phyloP scores from a whole-genome alignment of 1,140 invertebrate genomes.

The Brachystomella parvula region DNA sequence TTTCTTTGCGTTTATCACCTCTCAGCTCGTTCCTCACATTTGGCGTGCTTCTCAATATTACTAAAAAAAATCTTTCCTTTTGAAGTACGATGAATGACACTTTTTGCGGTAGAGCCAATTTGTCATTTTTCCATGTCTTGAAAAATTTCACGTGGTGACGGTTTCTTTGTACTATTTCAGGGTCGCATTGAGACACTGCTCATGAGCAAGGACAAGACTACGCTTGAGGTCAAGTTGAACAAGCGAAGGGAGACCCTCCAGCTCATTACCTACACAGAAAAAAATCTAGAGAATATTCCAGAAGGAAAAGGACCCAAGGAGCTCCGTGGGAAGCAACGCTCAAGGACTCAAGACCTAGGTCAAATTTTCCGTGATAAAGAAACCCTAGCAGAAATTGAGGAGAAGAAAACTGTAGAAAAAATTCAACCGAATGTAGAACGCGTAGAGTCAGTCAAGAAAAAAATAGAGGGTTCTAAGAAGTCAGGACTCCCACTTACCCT shows the following conservation, averaged over 20 bases:
- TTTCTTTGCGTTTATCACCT: background rate
- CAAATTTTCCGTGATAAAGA: slow-evolving; percentile 65
- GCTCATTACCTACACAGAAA: slow-evolving; percentile 39
- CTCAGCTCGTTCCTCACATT: too few relatives aligned
- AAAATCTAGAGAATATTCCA: slow-evolving; percentile 51
- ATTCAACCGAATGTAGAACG: slow-evolving; percentile 35
- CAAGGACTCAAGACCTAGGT: slow-evolving; percentile 7
- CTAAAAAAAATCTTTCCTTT: slow-evolving; percentile 12
- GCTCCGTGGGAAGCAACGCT: background rate
- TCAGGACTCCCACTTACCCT: slow-evolving; percentile 8
- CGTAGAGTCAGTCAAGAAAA: slow-evolving; percentile 31
- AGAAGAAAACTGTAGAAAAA: slow-evolving; percentile 35
- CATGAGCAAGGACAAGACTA: slow-evolving; percentile 50
- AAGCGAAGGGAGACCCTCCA: slow-evolving; percentile 21
- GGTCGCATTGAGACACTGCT: slow-evolving; percentile 48
- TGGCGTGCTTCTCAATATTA: background rate
- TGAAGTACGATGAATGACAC: slow-evolving; percentile 8
- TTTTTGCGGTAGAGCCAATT: background rate
- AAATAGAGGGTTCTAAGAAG: slow-evolving; percentile 8
- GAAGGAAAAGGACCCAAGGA: slow-evolving; percentile 58
- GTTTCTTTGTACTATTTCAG: slow-evolving; percentile 1
- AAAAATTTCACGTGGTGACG: background rate
- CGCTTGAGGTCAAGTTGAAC: slow-evolving; percentile 30
- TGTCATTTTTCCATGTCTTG: background rate
- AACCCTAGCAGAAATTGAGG: slow-evolving; percentile 39